Evolutionary conservation across 2,113 vertebrate genomes (phyloP).

Genomic region (Clinocottus analis): DNA sequence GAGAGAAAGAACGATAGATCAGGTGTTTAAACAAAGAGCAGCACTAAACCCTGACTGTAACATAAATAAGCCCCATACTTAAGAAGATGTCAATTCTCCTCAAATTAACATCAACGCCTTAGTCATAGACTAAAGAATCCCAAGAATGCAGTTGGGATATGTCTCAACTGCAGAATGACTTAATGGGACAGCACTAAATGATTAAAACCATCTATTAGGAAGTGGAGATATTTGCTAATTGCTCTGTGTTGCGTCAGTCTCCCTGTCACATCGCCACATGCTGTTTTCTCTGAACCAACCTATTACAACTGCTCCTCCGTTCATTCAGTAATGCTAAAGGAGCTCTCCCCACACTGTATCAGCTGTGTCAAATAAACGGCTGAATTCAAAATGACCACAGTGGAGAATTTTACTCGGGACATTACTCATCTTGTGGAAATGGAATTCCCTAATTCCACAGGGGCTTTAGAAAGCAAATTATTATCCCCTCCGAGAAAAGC

Average conservation of each 20-base stretch:
- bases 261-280: slow-evolving; percentile 67
- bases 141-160: neutral
- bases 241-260: slow-evolving; percentile 47
- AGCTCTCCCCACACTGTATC: slow-evolving; percentile 44
- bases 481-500: slow-evolving; percentile 54
- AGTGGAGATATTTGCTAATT: slow-evolving; percentile 55
- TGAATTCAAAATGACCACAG: slow-evolving; percentile 68
- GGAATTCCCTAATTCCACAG: slow-evolving; percentile 66
- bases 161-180: slow-evolving; percentile 12
- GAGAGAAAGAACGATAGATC: neutral
- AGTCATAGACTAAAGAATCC: slow-evolving; percentile 18
- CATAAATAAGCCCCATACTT: neutral
- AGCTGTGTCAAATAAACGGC: slow-evolving; percentile 68
- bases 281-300: slow-evolving; percentile 48
- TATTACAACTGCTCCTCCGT: slow-evolving; percentile 37
- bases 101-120: slow-evolving; percentile 16
- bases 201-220: slow-evolving; percentile 41
- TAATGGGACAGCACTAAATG: slow-evolving; percentile 39
- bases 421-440: slow-evolving; percentile 70
- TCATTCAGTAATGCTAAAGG: slow-evolving; percentile 28
- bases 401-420: slow-evolving; percentile 63
- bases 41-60: neutral
- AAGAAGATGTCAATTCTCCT: slow-evolving; percentile 8
- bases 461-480: slow-evolving; percentile 69
- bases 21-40: neutral